These are phyloP conservation scores for Lynx canadensis DNA, from an alignment of 2,113 vertebrate genomes.

Conservation along the genomic window DNA sequence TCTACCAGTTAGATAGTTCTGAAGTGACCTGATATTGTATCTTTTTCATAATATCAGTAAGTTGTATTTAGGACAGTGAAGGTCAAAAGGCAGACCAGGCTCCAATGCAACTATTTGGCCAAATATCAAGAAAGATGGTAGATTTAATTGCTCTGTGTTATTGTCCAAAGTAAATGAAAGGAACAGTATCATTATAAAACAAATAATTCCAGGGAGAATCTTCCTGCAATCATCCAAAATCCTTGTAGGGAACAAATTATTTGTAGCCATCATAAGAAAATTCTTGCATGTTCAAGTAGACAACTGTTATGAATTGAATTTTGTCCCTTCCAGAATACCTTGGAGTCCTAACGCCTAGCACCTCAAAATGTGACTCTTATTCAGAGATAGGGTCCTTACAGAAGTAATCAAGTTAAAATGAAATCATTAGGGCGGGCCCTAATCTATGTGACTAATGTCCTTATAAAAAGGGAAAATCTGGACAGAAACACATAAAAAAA, in stretches of 20 bases:
- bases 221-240: not conserved
- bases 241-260: not conserved
- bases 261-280: not conserved
- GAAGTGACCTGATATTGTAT: not conserved
- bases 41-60: not conserved
- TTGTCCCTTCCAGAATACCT: not conserved
- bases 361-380: not conserved
- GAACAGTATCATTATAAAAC: constrained; percentile 16
- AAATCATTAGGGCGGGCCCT: not conserved
- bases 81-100: not conserved
- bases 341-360: not conserved
- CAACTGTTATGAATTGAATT: not conserved
- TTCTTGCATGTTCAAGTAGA: not conserved
- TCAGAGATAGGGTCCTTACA: not conserved
- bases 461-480: not conserved
- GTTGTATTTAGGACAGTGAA: not conserved
- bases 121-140: not conserved
- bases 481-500: not conserved
- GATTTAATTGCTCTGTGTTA: constrained; percentile 37
- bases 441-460: not conserved
- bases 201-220: constrained; percentile 22
- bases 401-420: not conserved
- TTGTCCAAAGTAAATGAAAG: constrained; percentile 30
- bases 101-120: not conserved
- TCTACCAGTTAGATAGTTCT: not conserved